phyloP scores from a whole-genome alignment of 2,113 vertebrate genomes.

The Laticauda colubrina region DNA sequence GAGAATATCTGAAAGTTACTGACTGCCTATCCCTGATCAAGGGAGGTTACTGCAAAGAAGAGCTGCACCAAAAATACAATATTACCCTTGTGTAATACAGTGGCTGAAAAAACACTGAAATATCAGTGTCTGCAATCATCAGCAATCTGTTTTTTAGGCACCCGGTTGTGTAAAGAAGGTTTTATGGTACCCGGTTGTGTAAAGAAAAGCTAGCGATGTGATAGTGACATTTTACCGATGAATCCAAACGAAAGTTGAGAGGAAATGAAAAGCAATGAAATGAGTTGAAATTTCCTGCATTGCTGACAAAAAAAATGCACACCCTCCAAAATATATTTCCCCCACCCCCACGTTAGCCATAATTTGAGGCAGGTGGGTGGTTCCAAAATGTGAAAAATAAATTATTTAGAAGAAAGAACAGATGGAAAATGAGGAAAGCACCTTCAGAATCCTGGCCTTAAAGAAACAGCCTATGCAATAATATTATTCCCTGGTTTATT shows the following conservation, averaged over 20 bases:
- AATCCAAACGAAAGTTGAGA: not conserved
- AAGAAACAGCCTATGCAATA: not conserved
- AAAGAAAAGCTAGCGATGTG: not conserved
- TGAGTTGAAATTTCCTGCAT: not conserved
- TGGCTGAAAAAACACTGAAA: not conserved
- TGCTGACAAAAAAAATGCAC: not conserved
- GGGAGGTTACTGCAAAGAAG: not conserved
- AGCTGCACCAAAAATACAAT: not conserved
- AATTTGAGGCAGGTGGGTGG: not conserved
- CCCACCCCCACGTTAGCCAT: not conserved
- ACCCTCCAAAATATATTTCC: not conserved
- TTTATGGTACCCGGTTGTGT: not conserved
- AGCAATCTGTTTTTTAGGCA: not conserved
- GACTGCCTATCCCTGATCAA: not conserved
- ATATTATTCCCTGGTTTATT: not conserved
- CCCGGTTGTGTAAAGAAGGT: not conserved
- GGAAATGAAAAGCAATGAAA: not conserved
- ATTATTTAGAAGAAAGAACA: not conserved
- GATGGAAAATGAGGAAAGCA: not conserved
- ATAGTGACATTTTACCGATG: not conserved
- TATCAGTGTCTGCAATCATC: not conserved
- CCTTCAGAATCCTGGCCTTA: not conserved
- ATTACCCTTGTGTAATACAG: not conserved
- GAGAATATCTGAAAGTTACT: not conserved
- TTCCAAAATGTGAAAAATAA: not conserved